Base-by-base conservation (phyloP, 1,140 invertebrate species). In the Heliconius congener region DNA sequence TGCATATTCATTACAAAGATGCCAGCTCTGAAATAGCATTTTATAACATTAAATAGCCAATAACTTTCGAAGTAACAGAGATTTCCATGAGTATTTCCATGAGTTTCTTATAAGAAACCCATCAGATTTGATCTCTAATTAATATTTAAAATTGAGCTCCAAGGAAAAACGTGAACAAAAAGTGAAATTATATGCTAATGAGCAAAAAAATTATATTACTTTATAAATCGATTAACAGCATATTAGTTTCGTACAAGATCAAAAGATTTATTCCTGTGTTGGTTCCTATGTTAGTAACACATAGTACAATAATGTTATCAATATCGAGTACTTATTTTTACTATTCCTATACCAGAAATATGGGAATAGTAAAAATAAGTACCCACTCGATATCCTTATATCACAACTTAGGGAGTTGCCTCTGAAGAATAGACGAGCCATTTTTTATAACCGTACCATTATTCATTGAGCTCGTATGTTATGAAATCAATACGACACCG, bases 391-490 rank as follows among this genome's bases (percentile, higher is more conserved):
- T 66, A 27, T 66, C 60, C 23, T 66, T 66, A 66, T 66, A 66
- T 30, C 23, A 66, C 23, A 66, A 16, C 23, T 66, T 30, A 66
- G 60, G 11, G 60, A 66, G 30, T 66, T 30, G 27, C 50, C 71
- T 57, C 77, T 74, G 55, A 70, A 18, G 60, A 52, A 78, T 74
- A 52, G 57, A 46, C 8, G 2, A 2, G 18, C 30, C 23, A 39
- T 18, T 70, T 74, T 78, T 78, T 71, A 74, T 74, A 50, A 74
- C 42, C 42, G 39, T 60, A 60, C 52, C 46, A 71, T 74, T 66
- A 46, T 19, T 55, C 57, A 46, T 74, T 74, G 71, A 66, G 46
- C 39, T 18, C 37, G 50, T 66, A 60, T 73, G 42, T 71, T 75
- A 66, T 46, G 73, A 79, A 79, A 74, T 66, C 78, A 37, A 75